Evolutionary conservation across 2,888 invertebrate species (phyloP).

Genomic region (Unio delphinus): DNA sequence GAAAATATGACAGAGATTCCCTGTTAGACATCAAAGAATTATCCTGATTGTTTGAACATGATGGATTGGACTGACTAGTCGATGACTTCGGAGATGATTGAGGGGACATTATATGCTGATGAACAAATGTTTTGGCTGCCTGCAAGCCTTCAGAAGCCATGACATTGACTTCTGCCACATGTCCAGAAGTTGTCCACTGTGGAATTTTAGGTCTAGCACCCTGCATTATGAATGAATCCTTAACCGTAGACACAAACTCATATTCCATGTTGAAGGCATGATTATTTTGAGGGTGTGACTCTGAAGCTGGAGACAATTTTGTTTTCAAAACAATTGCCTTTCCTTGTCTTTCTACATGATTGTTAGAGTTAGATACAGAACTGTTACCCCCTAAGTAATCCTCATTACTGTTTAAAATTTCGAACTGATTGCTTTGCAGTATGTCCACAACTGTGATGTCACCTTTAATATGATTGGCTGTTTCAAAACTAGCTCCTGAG

Average conservation of each 20-base stretch:
- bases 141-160: too few relatives aligned
- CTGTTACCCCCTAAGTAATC: slow-evolving; percentile 18
- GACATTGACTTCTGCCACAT: too few relatives aligned
- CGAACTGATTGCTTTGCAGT: slow-evolving; percentile 28
- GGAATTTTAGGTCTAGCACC: slow-evolving; percentile 49
- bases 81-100: too few relatives aligned
- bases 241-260: slow-evolving; percentile 22
- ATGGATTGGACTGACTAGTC: too few relatives aligned
- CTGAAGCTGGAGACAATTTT: slow-evolving; percentile 54
- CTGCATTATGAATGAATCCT: slow-evolving; percentile 40
- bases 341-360: slow-evolving; percentile 22
- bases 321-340: slow-evolving; percentile 32
- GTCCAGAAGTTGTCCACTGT: too few relatives aligned
- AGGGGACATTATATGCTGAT: too few relatives aligned
- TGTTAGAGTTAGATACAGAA: slow-evolving; percentile 9
- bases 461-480: too few relatives aligned
- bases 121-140: too few relatives aligned
- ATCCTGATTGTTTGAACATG: too few relatives aligned
- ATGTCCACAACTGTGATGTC: slow-evolving; percentile 36
- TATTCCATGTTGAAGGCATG: slow-evolving; percentile 43
- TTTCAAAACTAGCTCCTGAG: too few relatives aligned
- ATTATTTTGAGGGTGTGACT: slow-evolving; percentile 49
- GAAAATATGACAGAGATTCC: too few relatives aligned
- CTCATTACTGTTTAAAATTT: slow-evolving; percentile 13
- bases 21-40: too few relatives aligned